phyloP scores from a whole-genome alignment of 2,113 vertebrate genomes.

The Nesospiza acunhae region DNA sequence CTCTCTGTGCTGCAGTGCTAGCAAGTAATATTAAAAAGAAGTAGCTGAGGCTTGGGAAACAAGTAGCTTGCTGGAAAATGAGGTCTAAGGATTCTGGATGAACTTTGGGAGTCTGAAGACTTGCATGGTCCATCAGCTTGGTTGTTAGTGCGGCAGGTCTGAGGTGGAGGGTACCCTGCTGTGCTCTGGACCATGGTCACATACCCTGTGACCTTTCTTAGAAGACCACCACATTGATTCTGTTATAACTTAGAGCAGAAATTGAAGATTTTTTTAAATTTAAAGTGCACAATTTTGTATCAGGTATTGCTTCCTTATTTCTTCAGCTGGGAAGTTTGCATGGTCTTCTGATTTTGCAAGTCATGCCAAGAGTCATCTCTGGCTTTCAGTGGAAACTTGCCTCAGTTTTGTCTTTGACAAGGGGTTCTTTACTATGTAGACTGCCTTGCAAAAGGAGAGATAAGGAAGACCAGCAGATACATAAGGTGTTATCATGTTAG shows the following conservation, averaged over 20 bases:
- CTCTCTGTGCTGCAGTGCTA: neutral
- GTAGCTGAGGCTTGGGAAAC: neutral
- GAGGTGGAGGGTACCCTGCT: neutral
- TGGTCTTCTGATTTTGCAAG: neutral
- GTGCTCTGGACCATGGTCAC: neutral
- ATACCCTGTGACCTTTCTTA: neutral
- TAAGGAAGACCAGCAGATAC: neutral
- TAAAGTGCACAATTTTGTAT: neutral
- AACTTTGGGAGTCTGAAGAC: neutral
- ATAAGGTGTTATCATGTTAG: neutral
- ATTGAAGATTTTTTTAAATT: accelerated
- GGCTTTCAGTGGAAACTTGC: neutral
- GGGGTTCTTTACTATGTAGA: neutral
- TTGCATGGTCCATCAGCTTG: neutral
- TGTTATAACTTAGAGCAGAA: neutral
- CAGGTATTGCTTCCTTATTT: neutral
- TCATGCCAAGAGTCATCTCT: neutral
- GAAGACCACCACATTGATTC: neutral
- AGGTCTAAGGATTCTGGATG: neutral
- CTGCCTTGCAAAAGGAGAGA: neutral
- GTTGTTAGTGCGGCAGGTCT: neutral
- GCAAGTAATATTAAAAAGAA: neutral
- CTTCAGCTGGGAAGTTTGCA: neutral
- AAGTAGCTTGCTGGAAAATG: neutral
- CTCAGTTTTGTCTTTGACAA: neutral